Percentiles rank a stretch among this genome's conserved stretches.
phyloP scores from a whole-genome alignment of 2,113 vertebrate genomes.

The Bambusicola thoracicus region DNA sequence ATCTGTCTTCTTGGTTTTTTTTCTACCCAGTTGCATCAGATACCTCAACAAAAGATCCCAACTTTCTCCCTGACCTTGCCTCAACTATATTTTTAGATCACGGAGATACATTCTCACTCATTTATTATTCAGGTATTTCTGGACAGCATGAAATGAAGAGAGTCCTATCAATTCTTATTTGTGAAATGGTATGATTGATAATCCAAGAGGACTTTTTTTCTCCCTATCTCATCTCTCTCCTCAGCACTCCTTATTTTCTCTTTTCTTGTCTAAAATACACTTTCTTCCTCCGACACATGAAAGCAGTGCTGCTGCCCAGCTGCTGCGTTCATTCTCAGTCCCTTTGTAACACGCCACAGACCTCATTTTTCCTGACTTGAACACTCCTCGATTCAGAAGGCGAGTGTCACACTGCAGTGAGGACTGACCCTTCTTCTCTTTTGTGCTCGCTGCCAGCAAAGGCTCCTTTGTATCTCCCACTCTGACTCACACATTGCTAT shows the following conservation, averaged over 20 bases:
- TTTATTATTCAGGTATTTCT: slow-evolving; percentile 21
- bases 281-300: background rate
- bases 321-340: background rate
- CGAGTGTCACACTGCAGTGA: background rate
- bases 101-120: background rate
- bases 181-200: background rate
- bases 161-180: background rate
- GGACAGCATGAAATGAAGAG: background rate
- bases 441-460: background rate
- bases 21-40: background rate
- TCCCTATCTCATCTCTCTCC: background rate
- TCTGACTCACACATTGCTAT: background rate
- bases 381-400: background rate
- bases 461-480: background rate
- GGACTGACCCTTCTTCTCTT: background rate
- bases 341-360: background rate
- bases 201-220: background rate
- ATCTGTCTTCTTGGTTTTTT: background rate
- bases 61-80: slow-evolving; percentile 1
- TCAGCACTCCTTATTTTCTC: background rate
- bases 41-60: background rate
- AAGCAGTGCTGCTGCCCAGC: background rate
- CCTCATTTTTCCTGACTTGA: background rate
- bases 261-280: background rate
- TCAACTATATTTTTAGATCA: background rate